Conservation (phyloP, 2,113 vertebrate species). For the Chlamydotis undulata region DNA sequence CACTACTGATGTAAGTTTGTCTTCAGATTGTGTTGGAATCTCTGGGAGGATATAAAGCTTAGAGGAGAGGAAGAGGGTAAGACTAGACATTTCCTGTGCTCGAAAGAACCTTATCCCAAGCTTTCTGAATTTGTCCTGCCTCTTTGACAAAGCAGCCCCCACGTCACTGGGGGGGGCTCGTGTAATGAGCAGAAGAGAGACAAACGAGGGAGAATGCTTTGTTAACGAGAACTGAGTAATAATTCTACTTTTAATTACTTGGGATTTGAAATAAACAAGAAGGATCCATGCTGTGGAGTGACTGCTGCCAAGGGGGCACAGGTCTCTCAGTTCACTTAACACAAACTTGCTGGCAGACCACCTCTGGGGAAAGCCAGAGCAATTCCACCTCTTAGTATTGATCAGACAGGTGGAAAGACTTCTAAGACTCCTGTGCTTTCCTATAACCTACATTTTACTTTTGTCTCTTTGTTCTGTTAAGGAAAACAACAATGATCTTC, state of each 20-base stretch:
- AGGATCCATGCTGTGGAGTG: constrained; percentile 1
- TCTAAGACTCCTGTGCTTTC: background rate
- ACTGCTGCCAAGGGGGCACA: background rate
- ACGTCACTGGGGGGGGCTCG: background rate
- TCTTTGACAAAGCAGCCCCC: background rate
- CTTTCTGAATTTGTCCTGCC: background rate
- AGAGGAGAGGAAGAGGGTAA: background rate
- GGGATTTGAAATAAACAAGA: background rate
- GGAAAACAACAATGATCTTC: background rate
- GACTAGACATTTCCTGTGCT: background rate
- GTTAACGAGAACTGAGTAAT: background rate
- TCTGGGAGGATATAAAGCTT: background rate
- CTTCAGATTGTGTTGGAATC: fast-evolving
- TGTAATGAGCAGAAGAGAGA: background rate
- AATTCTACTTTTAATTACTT: background rate
- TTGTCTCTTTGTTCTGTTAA: background rate
- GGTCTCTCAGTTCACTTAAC: background rate
- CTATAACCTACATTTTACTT: background rate
- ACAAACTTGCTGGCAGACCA: background rate
- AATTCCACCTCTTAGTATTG: background rate
- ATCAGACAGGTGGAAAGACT: constrained; percentile 17
- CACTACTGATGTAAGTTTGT: fast-evolving
- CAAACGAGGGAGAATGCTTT: background rate
- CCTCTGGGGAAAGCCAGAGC: constrained; percentile 17
- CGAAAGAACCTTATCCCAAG: background rate